Conservation (phyloP, 2,113 vertebrate species). For the Elaphurus davidianus region DNA sequence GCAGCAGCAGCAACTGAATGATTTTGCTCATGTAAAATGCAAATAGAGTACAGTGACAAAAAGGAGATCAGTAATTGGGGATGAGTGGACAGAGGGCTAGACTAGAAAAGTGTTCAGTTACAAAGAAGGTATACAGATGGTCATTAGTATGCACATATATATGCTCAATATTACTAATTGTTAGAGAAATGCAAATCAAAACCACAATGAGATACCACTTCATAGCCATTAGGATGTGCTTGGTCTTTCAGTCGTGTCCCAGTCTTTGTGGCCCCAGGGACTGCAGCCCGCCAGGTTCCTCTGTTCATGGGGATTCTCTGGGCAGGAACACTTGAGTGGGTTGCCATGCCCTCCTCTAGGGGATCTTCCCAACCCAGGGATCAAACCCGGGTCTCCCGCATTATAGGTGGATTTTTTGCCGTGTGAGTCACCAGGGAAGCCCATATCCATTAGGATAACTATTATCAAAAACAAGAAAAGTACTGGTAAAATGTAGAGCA, state of each 20-base stretch:
- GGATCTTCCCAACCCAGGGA: not conserved
- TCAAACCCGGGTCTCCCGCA: not conserved
- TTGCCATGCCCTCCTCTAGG: not conserved
- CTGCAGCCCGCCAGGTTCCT: rapidly evolving
- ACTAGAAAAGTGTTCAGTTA: not conserved
- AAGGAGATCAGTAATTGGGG: not conserved
- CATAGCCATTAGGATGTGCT: not conserved
- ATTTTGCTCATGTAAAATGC: not conserved
- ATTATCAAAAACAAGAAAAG: not conserved
- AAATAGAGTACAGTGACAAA: not conserved
- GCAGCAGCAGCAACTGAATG: not conserved
- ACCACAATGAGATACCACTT: not conserved
- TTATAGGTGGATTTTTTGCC: not conserved
- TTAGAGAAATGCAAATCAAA: not conserved
- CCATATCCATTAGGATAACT: not conserved
- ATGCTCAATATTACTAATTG: not conserved
- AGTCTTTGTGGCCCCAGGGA: not conserved
- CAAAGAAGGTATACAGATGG: not conserved
- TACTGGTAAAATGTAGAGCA: not conserved
- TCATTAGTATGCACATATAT: not conserved
- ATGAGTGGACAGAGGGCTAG: not conserved
- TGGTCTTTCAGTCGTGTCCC: rapidly evolving
- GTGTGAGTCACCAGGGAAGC: not conserved
- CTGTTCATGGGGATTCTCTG: not conserved
- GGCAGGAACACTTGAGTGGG: not conserved